Evolutionary conservation across 2,888 invertebrate genomes (phyloP).

Genomic region (Pristionchus maxplancki): DNA sequence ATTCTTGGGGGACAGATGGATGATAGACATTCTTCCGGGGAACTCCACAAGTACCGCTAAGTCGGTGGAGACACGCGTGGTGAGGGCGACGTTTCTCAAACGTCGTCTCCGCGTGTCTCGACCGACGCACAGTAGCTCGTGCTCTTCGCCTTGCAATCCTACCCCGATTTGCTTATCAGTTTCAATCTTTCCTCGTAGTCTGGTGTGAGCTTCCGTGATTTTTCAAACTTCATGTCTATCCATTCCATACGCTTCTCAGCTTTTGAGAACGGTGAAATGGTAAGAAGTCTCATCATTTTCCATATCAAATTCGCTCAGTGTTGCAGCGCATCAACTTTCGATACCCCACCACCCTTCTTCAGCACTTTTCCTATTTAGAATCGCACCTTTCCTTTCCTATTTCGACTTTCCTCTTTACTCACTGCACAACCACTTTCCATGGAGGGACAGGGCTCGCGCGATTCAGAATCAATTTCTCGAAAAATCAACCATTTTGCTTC

Average conservation of each 20-base stretch:
- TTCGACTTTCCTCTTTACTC: neutral
- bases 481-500: neutral
- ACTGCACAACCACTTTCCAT: neutral
- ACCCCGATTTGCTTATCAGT: neutral
- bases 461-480: neutral
- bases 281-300: too few relatives aligned
- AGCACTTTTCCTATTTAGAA: neutral
- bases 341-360: neutral
- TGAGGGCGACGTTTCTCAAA: neutral
- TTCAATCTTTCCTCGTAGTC: neutral
- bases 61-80: neutral
- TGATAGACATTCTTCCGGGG: too few relatives aligned
- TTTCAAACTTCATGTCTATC: neutral
- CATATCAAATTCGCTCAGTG: neutral
- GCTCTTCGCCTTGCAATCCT: neutral
- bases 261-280: too few relatives aligned
- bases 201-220: constrained; percentile 12
- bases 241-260: too few relatives aligned
- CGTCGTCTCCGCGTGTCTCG: neutral
- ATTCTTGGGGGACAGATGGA: too few relatives aligned
- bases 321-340: neutral
- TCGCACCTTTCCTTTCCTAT: constrained; percentile 10
- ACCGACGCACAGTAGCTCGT: neutral
- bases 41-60: too few relatives aligned
- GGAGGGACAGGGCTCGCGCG: constrained; percentile 38